phyloP scores from a whole-genome alignment of 2,113 vertebrate genomes.

The Aegithalos caudatus region DNA sequence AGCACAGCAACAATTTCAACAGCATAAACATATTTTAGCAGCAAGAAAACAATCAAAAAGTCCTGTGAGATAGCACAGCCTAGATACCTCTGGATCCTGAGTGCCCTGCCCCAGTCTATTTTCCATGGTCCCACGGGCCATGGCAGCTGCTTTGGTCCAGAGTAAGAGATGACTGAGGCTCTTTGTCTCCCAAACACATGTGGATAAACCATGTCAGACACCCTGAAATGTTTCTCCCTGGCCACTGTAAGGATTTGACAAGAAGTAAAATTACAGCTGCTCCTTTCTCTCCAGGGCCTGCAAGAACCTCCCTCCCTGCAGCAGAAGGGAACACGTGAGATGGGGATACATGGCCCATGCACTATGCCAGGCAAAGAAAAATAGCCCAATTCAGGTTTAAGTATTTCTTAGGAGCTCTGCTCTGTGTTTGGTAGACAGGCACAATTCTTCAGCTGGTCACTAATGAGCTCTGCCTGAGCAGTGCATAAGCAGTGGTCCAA shows the following conservation, averaged over 20 bases:
- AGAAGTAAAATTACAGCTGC: not conserved
- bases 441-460: not conserved
- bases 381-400: not conserved
- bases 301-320: not conserved
- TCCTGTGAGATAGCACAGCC: not conserved
- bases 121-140: rapidly evolving
- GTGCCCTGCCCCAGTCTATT: rapidly evolving
- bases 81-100: not conserved
- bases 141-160: rapidly evolving
- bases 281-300: not conserved
- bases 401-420: not conserved
- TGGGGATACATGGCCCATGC: not conserved
- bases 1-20: not conserved
- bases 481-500: not conserved
- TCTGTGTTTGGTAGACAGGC: not conserved
- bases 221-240: not conserved
- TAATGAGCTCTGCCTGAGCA: not conserved
- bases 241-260: not conserved
- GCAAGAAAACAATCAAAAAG: not conserved
- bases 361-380: not conserved
- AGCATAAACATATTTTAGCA: not conserved
- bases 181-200: not conserved
- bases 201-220: not conserved
- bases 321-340: not conserved
- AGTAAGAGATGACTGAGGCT: not conserved